Base-by-base conservation (phyloP, 2,888 invertebrate genomes). In the Theretra japonica region DNA sequence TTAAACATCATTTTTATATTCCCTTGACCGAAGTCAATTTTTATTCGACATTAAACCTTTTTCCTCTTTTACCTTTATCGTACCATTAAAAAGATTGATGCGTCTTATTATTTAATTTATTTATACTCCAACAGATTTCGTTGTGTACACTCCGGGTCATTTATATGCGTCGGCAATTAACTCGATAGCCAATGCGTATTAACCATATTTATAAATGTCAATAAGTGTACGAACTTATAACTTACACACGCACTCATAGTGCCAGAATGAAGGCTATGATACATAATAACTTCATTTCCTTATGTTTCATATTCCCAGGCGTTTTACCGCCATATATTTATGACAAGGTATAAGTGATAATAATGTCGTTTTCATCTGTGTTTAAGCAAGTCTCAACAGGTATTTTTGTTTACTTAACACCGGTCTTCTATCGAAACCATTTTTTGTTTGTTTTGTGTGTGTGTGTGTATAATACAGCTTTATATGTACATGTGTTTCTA, bases 401-500 rank as follows among this genome's bases (percentile, higher is more conserved):
- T 23, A 58, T 58, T 58, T 17, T 23, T 25, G 17, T 23, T 58
- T 25, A 25, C 23, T 65, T 8, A 17, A 21, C 23, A 53, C 53
- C 53, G 53, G 53, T n/a, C 53, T 53, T 53, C 65, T 48, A 21
- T 41, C 33, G 23, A 62, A 33, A 17, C 15, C 17, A 25, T 48
- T 48, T 48, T 48, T 48, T 48, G 15, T 65, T 65, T 65, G 23
- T 23, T 23, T 65, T 21, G 23, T 41, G 15, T 65, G 21, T 5
- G 25, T 11, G 23, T 53, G 23, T 33, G 17, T n/a, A 56, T 53
- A 28, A 57, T 59, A 48, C 68, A 75, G 74, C 74, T 76, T 75
- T 75, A 73, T 76, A 53, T 65, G 19, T 68, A 73, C 62, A 60
- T 72, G 73, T 76, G 72, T 72, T 75, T 70, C 58, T 76, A 82